Conservation (phyloP, 2,888 invertebrate genomes). For the Thalpophila matura region DNA sequence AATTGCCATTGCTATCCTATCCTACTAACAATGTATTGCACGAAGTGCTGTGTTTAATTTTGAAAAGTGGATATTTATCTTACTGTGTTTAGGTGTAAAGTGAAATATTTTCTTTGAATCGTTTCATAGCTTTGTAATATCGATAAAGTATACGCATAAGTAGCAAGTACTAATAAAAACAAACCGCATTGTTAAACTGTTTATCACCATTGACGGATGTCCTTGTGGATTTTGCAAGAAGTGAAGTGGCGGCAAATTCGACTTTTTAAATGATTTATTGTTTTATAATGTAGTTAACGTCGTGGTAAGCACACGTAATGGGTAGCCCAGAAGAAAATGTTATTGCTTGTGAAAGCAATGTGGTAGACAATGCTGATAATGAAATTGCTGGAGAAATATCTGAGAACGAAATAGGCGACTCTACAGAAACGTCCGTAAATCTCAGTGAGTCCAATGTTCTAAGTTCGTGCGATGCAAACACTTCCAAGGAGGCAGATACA, state of each 20-base stretch:
- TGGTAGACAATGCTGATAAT: conserved; percentile 72
- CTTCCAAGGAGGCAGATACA: conserved; percentile 80
- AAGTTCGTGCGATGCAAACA: conserved; percentile 72
- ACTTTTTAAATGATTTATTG: conserved; percentile 75
- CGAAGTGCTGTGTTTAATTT: conserved; percentile 65
- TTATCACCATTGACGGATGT: conserved; percentile 90
- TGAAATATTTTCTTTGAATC: conserved; percentile 53
- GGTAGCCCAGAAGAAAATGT: conserved; percentile 82
- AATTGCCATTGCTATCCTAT: conserved; percentile 77
- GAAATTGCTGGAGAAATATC: conserved; percentile 78
- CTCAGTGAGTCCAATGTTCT: conserved; percentile 68
- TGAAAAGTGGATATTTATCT: conserved; percentile 66
- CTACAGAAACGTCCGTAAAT: conserved; percentile 75
- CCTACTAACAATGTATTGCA: conserved; percentile 69
- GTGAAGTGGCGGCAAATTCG: conserved; percentile 88
- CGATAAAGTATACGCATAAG: conserved; percentile 42
- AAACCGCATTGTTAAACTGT: conserved; percentile 87
- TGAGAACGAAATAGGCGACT: conserved; percentile 77
- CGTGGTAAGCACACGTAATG: conserved; percentile 74
- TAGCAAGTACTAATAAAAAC: conserved; percentile 66
- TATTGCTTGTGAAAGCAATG: conserved; percentile 61
- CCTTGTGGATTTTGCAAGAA: conserved; percentile 88
- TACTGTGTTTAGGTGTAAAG: conserved; percentile 65
- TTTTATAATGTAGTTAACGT: conserved; percentile 74
- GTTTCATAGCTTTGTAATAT: conserved; percentile 39